phyloP scores from a whole-genome alignment of 92 coral and sea anemone species.

The Umimayanthus kanabou region DNA sequence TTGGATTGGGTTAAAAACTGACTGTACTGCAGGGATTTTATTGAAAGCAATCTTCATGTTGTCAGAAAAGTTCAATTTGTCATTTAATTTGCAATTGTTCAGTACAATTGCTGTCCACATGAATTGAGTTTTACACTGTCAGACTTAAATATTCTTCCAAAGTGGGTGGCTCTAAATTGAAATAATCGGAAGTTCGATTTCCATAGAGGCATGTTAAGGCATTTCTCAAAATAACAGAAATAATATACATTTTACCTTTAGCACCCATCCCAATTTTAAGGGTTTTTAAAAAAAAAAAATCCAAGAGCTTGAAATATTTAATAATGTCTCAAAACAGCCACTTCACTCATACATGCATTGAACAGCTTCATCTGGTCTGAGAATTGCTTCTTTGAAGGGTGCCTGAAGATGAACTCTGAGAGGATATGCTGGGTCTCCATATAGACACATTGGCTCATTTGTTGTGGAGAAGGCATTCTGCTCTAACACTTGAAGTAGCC shows the following conservation, averaged over 20 bases:
- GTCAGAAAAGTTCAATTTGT: neutral
- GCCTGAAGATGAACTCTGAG: slow-evolving; percentile 5
- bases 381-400: neutral
- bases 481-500: neutral
- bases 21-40: too few relatives aligned
- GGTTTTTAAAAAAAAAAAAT: neutral
- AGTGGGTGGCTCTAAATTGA: slow-evolving; percentile 3
- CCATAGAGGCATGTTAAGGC: slow-evolving; percentile 12
- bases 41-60: neutral
- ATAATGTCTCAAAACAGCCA: slow-evolving; percentile 12
- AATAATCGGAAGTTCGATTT: neutral
- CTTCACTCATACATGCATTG: slow-evolving; percentile 4
- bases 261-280: neutral
- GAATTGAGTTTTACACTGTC: neutral
- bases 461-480: neutral
- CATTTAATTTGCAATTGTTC: neutral
- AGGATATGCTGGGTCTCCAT: neutral
- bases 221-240: neutral
- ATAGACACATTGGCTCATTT: neutral
- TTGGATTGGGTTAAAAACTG: too few relatives aligned
- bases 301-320: neutral
- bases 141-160: neutral
- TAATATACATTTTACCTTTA: neutral
- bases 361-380: neutral
- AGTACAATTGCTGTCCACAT: neutral